A percentile compares a stretch with the other conserved stretches of the same genome.
Evolutionary conservation across 1,140 invertebrate genomes (phyloP).

Genomic region (Platyscapa corneri): DNA sequence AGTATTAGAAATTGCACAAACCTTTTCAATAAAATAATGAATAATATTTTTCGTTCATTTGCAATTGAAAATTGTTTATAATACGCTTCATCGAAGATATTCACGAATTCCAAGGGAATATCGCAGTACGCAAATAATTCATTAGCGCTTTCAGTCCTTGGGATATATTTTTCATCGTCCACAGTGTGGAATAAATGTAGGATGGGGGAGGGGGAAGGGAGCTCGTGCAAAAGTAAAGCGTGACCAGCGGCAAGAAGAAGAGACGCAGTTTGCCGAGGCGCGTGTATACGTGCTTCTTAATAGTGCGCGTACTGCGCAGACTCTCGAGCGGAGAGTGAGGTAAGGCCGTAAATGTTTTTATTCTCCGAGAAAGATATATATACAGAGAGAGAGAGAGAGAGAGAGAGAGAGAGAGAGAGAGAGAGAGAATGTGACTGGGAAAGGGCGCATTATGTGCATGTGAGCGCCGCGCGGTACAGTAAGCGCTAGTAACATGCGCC

Average conservation of each 20-base stretch:
- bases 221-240: not conserved
- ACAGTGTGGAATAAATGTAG: not conserved
- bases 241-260: not conserved
- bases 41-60: too few species aligned
- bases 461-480: too few species aligned
- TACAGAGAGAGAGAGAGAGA: not conserved
- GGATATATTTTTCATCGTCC: not conserved
- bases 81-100: not conserved
- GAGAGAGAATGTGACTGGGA: not conserved
- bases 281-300: not conserved
- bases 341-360: slow-evolving; percentile 69
- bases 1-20: too few species aligned
- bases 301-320: not conserved
- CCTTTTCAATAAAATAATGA: too few species aligned
- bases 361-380: slow-evolving; percentile 46
- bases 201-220: not conserved
- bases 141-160: not conserved
- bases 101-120: not conserved
- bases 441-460: slow-evolving; percentile 12
- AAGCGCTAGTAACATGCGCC: slow-evolving; percentile 31
- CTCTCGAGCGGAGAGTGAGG: slow-evolving; percentile 57
- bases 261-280: slow-evolving; percentile 4
- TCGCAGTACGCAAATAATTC: not conserved
- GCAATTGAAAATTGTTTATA: too few species aligned
- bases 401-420: too few species aligned